Evolutionary conservation across 1,140 invertebrate species (phyloP), one percentile per base, ranked within the genome.

Genomic region (Cataglyphis hispanica): DNA sequence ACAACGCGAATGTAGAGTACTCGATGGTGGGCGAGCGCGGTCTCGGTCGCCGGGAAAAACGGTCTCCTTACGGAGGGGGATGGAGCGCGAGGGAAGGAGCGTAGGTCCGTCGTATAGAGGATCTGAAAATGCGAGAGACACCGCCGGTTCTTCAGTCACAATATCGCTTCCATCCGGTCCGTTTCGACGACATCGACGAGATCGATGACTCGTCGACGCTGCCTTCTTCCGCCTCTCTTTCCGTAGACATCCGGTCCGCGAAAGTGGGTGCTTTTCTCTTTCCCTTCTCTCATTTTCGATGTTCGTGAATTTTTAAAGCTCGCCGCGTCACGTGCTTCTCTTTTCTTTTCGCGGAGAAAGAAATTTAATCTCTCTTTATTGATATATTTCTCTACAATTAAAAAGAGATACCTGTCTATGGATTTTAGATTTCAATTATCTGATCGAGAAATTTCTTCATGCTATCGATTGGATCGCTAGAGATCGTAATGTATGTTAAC

Each of bases 91-190:
- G 75, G 84, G 67, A 77, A 89, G 80, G 87, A 89, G 84, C 27
- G 27, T 66, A 84, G 86, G 69, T 87, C 75, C 66, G 63, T 77
- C 61, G 87, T 76, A 86, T 64, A 50, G 84, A 84, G 89, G 87
- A 88, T 89, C 85, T 90, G 87, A 84, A 90, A 87, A 90, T 84
- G 67, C 72, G n/a, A 37, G 81, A 85, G 87, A 84, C 89, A 81
- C 67, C 76, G 87, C 67, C 80, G 87, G 70, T 67, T 85, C 84
- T 91, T 91, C 91, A 91, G 89, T 90, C 78, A 80, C 64, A 56
- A 74, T 89, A 90, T 86, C 84, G 89, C 90, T 84, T 86, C 61
- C 72, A 83, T 60, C 67, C 64, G 58, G 84, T 74, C 78, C 89
- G 50, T 86, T 83, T 89, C 86, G 80, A 72, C 64, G 56, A 85